These are phyloP conservation scores for Syncerus caffer DNA, from an alignment of 2,797 vertebrate species.

Conservation along the genomic window DNA sequence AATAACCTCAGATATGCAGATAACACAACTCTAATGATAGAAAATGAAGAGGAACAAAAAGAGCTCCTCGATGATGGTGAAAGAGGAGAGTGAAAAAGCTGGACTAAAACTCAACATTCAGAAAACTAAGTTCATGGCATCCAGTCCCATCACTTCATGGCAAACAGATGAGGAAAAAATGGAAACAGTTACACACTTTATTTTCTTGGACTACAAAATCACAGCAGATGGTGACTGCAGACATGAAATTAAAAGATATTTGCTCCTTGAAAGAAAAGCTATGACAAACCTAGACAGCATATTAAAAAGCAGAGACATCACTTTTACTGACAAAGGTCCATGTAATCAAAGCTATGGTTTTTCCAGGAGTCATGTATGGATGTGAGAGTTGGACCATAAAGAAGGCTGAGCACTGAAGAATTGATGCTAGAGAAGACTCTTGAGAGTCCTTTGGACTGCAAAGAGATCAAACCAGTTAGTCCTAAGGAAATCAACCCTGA, in stretches of 20 bases:
- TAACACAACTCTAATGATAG: background rate
- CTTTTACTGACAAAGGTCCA: background rate
- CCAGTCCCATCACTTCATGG: background rate
- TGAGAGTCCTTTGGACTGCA: background rate
- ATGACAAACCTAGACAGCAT: background rate
- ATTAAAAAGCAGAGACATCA: background rate
- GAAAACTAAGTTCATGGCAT: background rate
- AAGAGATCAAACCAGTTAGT: background rate
- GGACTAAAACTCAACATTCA: background rate
- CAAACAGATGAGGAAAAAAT: background rate
- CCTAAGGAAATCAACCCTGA: background rate
- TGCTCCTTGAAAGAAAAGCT: background rate
- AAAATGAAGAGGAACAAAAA: background rate
- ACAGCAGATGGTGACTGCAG: background rate
- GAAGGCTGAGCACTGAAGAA: background rate
- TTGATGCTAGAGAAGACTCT: background rate
- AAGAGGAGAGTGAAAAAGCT: background rate
- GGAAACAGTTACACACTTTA: background rate
- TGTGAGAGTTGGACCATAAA: background rate
- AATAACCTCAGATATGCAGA: background rate
- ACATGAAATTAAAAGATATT: background rate
- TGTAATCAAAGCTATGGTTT: background rate
- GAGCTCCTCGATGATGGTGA: background rate
- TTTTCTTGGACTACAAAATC: background rate
- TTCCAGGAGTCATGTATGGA: background rate